A percentile compares a stretch with the other conserved stretches of the same genome.
Conservation (phyloP, 2,888 invertebrate species). For the Rosalia funebris region DNA sequence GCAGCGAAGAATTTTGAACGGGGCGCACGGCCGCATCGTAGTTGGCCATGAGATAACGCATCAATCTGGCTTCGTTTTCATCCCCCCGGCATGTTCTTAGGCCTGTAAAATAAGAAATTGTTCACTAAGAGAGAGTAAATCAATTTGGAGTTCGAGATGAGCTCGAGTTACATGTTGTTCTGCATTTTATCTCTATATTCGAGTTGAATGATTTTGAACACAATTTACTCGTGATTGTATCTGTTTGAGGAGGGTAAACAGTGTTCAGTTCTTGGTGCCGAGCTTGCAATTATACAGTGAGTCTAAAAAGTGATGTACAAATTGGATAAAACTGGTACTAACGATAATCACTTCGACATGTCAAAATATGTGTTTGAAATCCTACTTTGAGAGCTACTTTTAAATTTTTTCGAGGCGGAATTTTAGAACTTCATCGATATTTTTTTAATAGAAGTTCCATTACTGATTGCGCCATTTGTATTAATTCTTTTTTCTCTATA, state of each 20-base stretch:
- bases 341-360: too few species aligned
- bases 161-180: not conserved
- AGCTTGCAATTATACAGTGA: not conserved
- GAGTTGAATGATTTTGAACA: not conserved
- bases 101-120: constrained; percentile 34
- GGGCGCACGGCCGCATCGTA: constrained; percentile 85
- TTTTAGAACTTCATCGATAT: not conserved
- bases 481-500: too few species aligned
- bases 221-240: not conserved
- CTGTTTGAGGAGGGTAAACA: not conserved
- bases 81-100: constrained; percentile 60
- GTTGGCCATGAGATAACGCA: constrained; percentile 76
- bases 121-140: constrained; percentile 15
- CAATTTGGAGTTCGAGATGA: not conserved
- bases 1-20: constrained; percentile 79
- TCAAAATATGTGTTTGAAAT: too few species aligned
- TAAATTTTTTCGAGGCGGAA: too few species aligned
- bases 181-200: too few species aligned
- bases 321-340: too few species aligned
- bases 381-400: too few species aligned
- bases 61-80: constrained; percentile 79
- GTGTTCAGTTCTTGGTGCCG: not conserved
- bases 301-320: too few species aligned
- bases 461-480: too few species aligned
- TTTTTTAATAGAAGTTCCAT: not conserved